phyloP scores from a whole-genome alignment of 2,113 vertebrate genomes.

The Oreochromis tanganicae region DNA sequence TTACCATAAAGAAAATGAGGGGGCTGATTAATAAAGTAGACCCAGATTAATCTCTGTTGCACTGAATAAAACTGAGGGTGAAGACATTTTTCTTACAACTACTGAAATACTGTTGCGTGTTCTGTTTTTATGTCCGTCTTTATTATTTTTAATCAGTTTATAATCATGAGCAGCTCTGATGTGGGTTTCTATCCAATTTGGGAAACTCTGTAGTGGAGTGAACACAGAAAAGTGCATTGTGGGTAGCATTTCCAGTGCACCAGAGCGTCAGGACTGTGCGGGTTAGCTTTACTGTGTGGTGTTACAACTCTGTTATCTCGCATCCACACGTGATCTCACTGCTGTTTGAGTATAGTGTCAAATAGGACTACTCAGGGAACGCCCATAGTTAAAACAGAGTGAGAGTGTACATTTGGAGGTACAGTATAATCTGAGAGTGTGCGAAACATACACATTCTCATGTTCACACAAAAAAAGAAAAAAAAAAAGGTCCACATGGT shows the following conservation, averaged over 20 bases:
- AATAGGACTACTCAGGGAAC: background rate
- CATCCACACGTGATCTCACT: background rate
- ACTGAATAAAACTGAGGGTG: background rate
- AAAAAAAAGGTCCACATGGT: conserved; percentile 24
- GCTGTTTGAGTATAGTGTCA: conserved; percentile 14
- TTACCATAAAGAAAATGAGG: background rate
- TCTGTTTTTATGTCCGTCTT: background rate
- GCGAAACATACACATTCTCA: conserved; percentile 34
- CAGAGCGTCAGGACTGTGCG: conserved; percentile 25
- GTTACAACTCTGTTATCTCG: background rate
- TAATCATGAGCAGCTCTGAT: background rate
- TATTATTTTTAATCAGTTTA: background rate
- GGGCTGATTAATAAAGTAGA: background rate
- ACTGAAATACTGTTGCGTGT: background rate
- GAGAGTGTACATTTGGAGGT: conserved; percentile 54
- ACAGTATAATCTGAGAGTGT: conserved; percentile 40
- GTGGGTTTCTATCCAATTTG: background rate
- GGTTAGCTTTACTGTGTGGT: conserved; percentile 14
- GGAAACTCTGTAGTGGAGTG: conserved; percentile 7
- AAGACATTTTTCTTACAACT: background rate
- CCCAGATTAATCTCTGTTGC: background rate
- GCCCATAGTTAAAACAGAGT: conserved; percentile 14
- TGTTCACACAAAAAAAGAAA: background rate
- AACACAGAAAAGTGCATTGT: conserved; percentile 54
- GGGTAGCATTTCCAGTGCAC: conserved; percentile 21